Percentiles rank a stretch among this genome's conserved stretches.
These are phyloP conservation scores for Tetranychus truncatus DNA, from an alignment of 2,888 invertebrate genomes.

Conservation along the genomic window DNA sequence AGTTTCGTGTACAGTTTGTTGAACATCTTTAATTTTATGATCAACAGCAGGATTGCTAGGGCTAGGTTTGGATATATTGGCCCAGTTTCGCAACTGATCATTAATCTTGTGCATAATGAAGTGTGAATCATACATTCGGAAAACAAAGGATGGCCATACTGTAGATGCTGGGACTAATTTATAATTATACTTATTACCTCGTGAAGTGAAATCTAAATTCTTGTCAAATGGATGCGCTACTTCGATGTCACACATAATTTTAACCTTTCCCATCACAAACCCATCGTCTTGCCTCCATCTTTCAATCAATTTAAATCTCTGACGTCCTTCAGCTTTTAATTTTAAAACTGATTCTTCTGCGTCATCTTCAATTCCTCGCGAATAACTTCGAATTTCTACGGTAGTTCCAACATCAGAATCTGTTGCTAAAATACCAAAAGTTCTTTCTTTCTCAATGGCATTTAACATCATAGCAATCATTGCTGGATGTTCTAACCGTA, in stretches of 20 bases:
- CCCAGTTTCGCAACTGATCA: slow-evolving; percentile 15
- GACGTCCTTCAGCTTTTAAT: slow-evolving; percentile 54
- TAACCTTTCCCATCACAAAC: slow-evolving; percentile 36
- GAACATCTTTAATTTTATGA: neutral
- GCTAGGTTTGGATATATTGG: neutral
- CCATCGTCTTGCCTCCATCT: slow-evolving; percentile 31
- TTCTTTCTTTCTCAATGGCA: slow-evolving; percentile 42
- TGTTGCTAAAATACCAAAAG: slow-evolving; percentile 43
- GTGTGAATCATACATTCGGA: slow-evolving; percentile 43
- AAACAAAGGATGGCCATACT: slow-evolving; percentile 47
- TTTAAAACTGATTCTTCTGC: slow-evolving; percentile 33
- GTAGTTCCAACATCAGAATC: slow-evolving; percentile 40
- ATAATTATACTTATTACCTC: neutral
- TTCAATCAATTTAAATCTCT: slow-evolving; percentile 47
- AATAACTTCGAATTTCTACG: slow-evolving; percentile 46
- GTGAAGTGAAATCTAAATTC: neutral
- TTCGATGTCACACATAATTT: slow-evolving; percentile 48
- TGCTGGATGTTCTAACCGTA: slow-evolving; percentile 42
- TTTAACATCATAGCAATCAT: slow-evolving; percentile 42
- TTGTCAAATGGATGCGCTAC: slow-evolving; percentile 38
- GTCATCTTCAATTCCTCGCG: neutral
- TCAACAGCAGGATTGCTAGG: neutral
- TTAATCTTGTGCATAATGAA: slow-evolving; percentile 18
- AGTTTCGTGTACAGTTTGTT: neutral
- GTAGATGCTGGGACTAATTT: slow-evolving; percentile 8